These are phyloP conservation scores for Zaprionus lachaisei DNA, from an alignment of 1,140 invertebrate species.

Conservation along the genomic window DNA sequence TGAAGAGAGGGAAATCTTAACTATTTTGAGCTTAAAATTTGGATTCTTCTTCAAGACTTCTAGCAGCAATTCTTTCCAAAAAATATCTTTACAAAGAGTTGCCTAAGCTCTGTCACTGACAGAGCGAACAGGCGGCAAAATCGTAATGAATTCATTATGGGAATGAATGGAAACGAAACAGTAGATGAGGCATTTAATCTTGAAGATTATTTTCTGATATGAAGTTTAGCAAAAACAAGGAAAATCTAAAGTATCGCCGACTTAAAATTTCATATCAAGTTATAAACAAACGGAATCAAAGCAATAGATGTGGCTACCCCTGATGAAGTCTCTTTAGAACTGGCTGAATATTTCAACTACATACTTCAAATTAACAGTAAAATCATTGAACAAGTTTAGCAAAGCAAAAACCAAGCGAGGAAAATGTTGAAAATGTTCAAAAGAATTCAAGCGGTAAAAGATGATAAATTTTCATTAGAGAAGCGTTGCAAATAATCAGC, in stretches of 20 bases:
- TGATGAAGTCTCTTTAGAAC: neutral
- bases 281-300: too few relatives aligned
- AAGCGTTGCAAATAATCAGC: slow-evolving; percentile 53
- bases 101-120: neutral
- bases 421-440: slow-evolving; percentile 7
- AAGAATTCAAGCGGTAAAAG: slow-evolving; percentile 6
- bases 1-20: neutral
- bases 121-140: neutral
- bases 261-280: too few relatives aligned
- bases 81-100: neutral
- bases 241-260: neutral
- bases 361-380: neutral
- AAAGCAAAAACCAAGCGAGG: neutral
- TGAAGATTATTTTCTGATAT: too few relatives aligned
- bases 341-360: neutral
- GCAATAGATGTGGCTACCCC: too few relatives aligned
- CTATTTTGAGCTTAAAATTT: neutral
- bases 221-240: neutral
- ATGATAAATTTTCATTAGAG: slow-evolving; percentile 33
- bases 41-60: neutral
- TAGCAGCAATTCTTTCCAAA: too few relatives aligned
- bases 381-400: neutral
- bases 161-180: too few relatives aligned
- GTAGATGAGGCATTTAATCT: too few relatives aligned
- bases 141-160: too few relatives aligned